Conservation (phyloP, 1,140 invertebrate species). For the Achroia grisella region DNA sequence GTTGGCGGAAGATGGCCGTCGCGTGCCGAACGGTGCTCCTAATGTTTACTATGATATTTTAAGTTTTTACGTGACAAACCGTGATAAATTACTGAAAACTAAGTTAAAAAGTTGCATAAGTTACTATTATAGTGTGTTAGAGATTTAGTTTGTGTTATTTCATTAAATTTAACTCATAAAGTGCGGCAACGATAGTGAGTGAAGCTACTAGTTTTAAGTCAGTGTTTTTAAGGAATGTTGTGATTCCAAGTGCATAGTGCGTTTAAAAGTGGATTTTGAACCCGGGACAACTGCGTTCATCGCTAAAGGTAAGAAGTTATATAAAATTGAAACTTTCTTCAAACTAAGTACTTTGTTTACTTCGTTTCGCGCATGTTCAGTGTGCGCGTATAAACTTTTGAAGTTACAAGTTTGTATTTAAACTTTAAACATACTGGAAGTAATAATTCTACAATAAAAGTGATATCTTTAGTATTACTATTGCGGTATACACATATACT, state of each 20-base stretch:
- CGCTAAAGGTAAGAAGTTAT: constrained; percentile 41
- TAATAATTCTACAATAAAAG: no score
- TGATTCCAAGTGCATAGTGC: constrained; percentile 59
- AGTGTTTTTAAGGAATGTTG: constrained; percentile 64
- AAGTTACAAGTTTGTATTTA: neutral
- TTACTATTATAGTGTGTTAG: constrained; percentile 14
- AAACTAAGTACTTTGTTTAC: constrained; percentile 62
- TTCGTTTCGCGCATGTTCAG: constrained; percentile 59
- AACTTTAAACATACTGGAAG: no score
- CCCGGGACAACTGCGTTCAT: constrained; percentile 21
- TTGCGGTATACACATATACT: no score
- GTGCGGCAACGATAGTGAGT: constrained; percentile 50
- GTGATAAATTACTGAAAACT: constrained; percentile 29
- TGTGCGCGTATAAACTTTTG: constrained; percentile 3
- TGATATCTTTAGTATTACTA: no score
- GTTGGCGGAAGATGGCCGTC: constrained; percentile 68
- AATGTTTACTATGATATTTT: constrained; percentile 56
- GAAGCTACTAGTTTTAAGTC: constrained; percentile 60
- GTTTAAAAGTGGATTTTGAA: constrained; percentile 32
- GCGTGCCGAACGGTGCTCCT: constrained; percentile 59
- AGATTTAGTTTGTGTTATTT: constrained; percentile 31
- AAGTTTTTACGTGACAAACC: constrained; percentile 51
- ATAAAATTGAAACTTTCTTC: constrained; percentile 34
- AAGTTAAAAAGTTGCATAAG: constrained; percentile 24
- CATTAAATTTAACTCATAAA: constrained; percentile 52